Percentiles rank a stretch among this genome's conserved stretches.
Conservation (phyloP, 2,888 invertebrate genomes). For the Cantharis flavilabris region DNA sequence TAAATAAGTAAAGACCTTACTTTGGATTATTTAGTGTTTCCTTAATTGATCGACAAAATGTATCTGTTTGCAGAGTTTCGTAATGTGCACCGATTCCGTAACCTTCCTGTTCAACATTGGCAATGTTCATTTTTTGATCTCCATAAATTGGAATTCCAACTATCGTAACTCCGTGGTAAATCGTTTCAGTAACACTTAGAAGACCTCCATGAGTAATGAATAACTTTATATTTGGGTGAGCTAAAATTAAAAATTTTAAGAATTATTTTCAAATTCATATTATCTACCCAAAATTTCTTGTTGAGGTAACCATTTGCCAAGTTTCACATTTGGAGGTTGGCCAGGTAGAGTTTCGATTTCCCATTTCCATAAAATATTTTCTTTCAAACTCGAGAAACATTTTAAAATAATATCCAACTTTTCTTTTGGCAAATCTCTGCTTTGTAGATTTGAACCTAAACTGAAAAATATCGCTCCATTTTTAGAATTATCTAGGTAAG, state of each 20-base stretch:
- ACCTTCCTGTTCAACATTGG: constrained; percentile 38
- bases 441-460: constrained; percentile 48
- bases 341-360: constrained; percentile 33
- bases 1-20: constrained; percentile 21
- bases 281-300: constrained; percentile 20
- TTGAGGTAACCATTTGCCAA: constrained; percentile 25
- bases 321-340: constrained; percentile 16
- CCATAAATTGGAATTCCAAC: constrained; percentile 6
- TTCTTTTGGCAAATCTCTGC: constrained; percentile 39
- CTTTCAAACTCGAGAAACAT: constrained; percentile 46
- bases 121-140: constrained; percentile 19
- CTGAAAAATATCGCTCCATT: constrained; percentile 50
- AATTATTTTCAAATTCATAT: neutral
- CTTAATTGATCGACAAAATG: constrained; percentile 48
- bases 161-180: constrained; percentile 10
- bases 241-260: neutral
- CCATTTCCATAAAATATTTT: constrained; percentile 51
- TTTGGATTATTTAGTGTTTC: constrained; percentile 49
- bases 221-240: neutral
- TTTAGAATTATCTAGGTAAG: constrained; percentile 43
- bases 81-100: constrained; percentile 50
- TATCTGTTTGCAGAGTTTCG: constrained; percentile 51
- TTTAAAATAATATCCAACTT: constrained; percentile 39
- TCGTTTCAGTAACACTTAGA: constrained; percentile 5
- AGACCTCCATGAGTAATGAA: constrained; percentile 5